Conservation (phyloP, 2,888 invertebrate species). For the Protodeltote pygarga region DNA sequence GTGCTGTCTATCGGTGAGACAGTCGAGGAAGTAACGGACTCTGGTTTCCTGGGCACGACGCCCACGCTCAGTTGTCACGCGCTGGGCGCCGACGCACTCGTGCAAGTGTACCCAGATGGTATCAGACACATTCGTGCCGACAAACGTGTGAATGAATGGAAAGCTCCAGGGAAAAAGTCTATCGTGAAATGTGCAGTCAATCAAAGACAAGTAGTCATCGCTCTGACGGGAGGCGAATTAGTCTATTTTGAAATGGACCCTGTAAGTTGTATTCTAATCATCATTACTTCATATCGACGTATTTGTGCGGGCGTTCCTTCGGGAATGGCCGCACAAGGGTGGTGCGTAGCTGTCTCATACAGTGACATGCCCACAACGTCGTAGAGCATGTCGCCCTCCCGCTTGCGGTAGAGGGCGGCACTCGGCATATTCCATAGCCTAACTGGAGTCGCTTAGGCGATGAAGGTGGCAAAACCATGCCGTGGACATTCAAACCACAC, state of each 20-base stretch:
- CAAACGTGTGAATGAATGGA: constrained; percentile 99
- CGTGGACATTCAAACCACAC: constrained; percentile 80
- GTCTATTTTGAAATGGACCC: constrained; percentile 99
- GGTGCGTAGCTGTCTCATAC: constrained; percentile 85
- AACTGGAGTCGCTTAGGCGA: constrained; percentile 89
- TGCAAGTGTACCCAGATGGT: constrained; percentile 99
- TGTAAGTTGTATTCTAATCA: constrained; percentile 86
- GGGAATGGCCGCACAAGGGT: constrained; percentile 67
- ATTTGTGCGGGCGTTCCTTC: constrained; percentile 65
- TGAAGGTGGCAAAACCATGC: constrained; percentile 91
- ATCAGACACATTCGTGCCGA: constrained; percentile 99
- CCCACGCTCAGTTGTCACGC: constrained; percentile 99
- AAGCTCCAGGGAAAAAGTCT: constrained; percentile 98
- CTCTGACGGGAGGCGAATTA: constrained; percentile 98
- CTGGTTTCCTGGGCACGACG: constrained; percentile 99
- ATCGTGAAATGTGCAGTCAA: constrained; percentile 99
- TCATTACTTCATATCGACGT: constrained; percentile 63
- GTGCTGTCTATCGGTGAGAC: constrained; percentile 99
- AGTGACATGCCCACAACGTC: constrained; percentile 88
- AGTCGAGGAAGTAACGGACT: constrained; percentile 99
- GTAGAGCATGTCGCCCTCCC: constrained; percentile 87
- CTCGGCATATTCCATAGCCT: constrained; percentile 92
- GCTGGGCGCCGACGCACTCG: constrained; percentile 98
- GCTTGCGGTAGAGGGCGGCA: constrained; percentile 81
- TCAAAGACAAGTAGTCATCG: constrained; percentile 99